Evolutionary conservation across 2,888 invertebrate genomes (phyloP), one percentile per base, ranked within the genome.

Genomic region (Hemithea aestivaria): DNA sequence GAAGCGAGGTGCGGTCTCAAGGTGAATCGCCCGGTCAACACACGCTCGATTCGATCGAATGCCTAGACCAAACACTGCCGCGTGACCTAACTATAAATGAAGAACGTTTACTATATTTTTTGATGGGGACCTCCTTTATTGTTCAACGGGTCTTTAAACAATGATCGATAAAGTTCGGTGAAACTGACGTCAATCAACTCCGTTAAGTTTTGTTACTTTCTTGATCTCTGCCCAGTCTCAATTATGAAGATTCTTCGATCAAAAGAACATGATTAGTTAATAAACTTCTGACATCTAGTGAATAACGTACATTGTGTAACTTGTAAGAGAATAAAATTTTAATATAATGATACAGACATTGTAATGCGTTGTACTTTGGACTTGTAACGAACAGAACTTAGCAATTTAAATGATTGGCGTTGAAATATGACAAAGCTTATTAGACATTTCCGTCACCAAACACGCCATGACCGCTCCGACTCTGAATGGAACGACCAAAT

Each of bases 1-100:
- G 54, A 68, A 64, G 65, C 66, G 75, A 79, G 78, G 77, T 69
- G 78, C 74, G 81, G 71, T 77, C 66, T 80, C 85, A 85, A 84
- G 84, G 84, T 83, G 76, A 83, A 75, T 71, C 68, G 81, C 64
- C 73, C 80, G 84, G 82, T 83, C 83, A 85, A 84, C 77, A 84
- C 56, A 73, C 84, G 77, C 73, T 66, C 62, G 63, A 63, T 68
- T 62, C 70, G 56, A 74, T 72, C 66, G 67, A 72, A 72, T 69
- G 73, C 80, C 78, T 82, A 84, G 81, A 81, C 80, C 75, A 84
- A 80, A 84, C 76, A 81, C 62, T 62, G 59, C 66, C 74, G 64
- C 72, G 72, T 78, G 77, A 68, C 70, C 70, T 63, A 72, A 70
- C 73, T 74, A 71, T 67, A 67, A 72, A 72, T 69, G 71, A 59